Conservation (phyloP, 2,888 invertebrate species). For the Microctonus aethiopoides region DNA sequence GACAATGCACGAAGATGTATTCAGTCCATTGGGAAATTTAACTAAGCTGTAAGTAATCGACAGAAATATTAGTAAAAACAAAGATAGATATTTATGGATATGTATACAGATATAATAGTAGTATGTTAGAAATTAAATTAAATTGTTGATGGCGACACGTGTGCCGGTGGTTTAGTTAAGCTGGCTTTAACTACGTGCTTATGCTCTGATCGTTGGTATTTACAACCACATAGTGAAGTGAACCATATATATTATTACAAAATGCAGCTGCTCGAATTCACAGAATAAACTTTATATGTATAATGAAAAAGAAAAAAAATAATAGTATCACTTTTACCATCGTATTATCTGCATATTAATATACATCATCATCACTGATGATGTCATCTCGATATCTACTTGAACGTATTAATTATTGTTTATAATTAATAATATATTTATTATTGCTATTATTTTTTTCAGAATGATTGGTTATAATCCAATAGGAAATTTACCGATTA, state of each 20-base stretch:
- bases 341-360: neutral
- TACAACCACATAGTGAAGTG: slow-evolving; percentile 39
- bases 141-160: slow-evolving; percentile 3
- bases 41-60: slow-evolving; percentile 69
- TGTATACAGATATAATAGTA: slow-evolving; percentile 10
- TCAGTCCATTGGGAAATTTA: slow-evolving; percentile 64
- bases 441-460: slow-evolving; percentile 27
- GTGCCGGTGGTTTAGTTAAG: slow-evolving; percentile 38
- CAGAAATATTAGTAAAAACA: slow-evolving; percentile 12
- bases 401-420: too few species aligned
- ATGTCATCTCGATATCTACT: neutral
- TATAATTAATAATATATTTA: too few species aligned
- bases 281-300: neutral
- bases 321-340: neutral
- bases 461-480: slow-evolving; percentile 62
- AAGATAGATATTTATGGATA: neutral
- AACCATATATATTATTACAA: slow-evolving; percentile 47
- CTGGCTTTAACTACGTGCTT: slow-evolving; percentile 49
- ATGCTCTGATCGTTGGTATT: slow-evolving; percentile 42
- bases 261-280: slow-evolving; percentile 32
- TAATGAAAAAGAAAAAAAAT: neutral
- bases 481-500: slow-evolving; percentile 51
- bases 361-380: slow-evolving; percentile 27
- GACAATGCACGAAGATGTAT: slow-evolving; percentile 65
- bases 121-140: too few species aligned